phyloP scores from a whole-genome alignment of 2,888 invertebrate species.

The Seira musarum region DNA sequence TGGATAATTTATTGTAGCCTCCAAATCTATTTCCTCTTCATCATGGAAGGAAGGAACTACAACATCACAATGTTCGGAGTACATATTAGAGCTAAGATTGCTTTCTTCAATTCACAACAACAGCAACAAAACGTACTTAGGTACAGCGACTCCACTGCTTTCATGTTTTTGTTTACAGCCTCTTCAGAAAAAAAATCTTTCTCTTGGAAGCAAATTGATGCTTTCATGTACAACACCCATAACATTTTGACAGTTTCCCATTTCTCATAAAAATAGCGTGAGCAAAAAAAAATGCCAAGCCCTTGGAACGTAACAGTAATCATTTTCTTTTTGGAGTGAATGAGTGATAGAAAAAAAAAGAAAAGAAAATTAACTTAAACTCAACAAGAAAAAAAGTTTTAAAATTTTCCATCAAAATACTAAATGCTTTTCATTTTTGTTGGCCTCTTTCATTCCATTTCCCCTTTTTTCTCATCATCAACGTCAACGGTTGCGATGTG shows the following conservation, averaged over 20 bases:
- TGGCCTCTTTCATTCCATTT: too few relatives aligned
- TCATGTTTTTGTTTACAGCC: not conserved
- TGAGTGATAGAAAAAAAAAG: conserved; percentile 3
- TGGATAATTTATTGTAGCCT: not conserved
- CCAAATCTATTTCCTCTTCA: too few relatives aligned
- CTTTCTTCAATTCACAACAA: not conserved
- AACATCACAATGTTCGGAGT: not conserved
- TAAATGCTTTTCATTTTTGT: too few relatives aligned
- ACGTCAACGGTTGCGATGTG: too few relatives aligned
- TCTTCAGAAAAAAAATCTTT: not conserved
- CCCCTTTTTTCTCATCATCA: too few relatives aligned
- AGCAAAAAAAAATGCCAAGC: too few relatives aligned
- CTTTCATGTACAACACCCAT: conserved; percentile 46
- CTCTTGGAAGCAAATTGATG: conserved; percentile 26
- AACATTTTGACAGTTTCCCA: conserved; percentile 52
- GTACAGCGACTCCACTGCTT: not conserved
- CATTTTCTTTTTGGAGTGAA: not conserved
- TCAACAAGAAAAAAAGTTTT: too few relatives aligned
- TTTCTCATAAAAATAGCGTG: conserved; percentile 8
- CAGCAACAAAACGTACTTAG: not conserved
- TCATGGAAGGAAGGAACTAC: too few relatives aligned
- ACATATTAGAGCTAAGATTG: not conserved
- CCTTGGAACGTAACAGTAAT: not conserved
- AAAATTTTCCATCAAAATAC: too few relatives aligned
- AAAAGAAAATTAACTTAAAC: too few relatives aligned